phyloP scores from a whole-genome alignment of 2,797 vertebrate genomes.

The Craterocephalus amniculus region DNA sequence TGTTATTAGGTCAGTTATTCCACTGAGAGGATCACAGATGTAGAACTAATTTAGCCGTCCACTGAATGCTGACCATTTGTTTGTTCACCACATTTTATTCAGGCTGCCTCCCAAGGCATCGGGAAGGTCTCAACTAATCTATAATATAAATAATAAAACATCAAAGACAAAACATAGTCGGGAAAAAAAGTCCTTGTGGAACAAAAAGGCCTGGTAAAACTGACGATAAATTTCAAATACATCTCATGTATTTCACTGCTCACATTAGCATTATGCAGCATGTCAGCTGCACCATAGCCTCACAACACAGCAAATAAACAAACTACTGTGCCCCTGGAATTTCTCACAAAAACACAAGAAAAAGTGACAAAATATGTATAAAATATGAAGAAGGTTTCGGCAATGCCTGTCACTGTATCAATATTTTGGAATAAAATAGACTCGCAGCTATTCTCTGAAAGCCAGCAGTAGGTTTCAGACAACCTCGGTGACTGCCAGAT shows the following conservation, averaged over 20 bases:
- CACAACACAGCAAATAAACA: conserved; percentile 41
- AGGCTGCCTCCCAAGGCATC: conserved; percentile 24
- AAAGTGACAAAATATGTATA: background rate
- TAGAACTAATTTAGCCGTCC: conserved; percentile 56
- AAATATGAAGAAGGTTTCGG: background rate
- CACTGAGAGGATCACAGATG: conserved; percentile 66
- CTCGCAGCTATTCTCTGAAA: conserved; percentile 24
- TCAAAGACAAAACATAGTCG: conserved; percentile 1
- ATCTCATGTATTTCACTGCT: conserved; percentile 37
- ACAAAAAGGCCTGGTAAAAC: background rate
- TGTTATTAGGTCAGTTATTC: conserved; percentile 78
- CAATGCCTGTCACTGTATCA: conserved; percentile 15
- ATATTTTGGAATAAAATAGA: conserved; percentile 32
- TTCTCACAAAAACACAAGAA: conserved; percentile 6
- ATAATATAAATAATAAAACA: conserved; percentile 32
- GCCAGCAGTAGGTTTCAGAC: conserved; percentile 43
- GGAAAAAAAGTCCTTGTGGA: background rate
- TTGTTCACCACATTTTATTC: conserved; percentile 38
- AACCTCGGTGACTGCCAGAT: conserved; percentile 66
- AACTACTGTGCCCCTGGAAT: conserved; percentile 27
- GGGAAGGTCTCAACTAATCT: conserved; percentile 21
- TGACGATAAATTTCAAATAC: conserved; percentile 37
- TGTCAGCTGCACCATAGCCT: conserved; percentile 50
- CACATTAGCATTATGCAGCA: conserved; percentile 56
- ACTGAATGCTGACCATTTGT: conserved; percentile 62